A percentile compares a stretch with the other conserved stretches of the same genome.
Evolutionary conservation across 2,797 vertebrate genomes (phyloP).

Genomic region (Spheniscus humboldti): DNA sequence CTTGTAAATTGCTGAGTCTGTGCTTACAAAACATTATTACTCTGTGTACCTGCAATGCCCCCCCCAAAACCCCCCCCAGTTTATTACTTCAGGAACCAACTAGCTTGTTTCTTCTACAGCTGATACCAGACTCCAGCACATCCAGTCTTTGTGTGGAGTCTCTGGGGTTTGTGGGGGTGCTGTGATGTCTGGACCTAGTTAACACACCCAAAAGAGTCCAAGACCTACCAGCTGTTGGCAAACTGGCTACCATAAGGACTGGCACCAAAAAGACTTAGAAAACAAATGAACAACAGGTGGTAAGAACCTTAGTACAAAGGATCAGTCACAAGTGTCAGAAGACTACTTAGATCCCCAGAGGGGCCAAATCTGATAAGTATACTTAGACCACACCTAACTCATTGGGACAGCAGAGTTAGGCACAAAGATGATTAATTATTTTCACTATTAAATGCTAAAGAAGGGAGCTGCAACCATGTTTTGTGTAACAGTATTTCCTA

Average conservation of each 20-base stretch:
- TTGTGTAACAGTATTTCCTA: background rate
- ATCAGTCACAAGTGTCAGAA: background rate
- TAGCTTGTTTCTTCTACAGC: background rate
- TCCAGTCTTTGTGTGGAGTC: background rate
- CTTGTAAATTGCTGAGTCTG: background rate
- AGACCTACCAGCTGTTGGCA: background rate
- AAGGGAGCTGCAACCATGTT: background rate
- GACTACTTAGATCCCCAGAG: background rate
- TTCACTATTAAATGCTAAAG: background rate
- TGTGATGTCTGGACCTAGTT: background rate
- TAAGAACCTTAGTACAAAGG: background rate
- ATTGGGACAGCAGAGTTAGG: background rate
- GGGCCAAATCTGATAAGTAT: background rate
- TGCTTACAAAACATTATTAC: background rate
- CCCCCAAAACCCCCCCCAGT: fast-evolving
- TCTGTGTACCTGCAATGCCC: background rate
- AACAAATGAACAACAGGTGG: background rate
- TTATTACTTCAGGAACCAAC: background rate
- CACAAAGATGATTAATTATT: background rate
- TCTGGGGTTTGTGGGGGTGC: background rate
- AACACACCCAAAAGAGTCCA: background rate
- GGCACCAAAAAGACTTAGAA: background rate
- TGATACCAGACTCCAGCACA: background rate
- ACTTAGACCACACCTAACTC: background rate
- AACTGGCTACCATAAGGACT: background rate